Evolutionary conservation across 2,888 invertebrate species (phyloP).

Genomic region (Acronicta psi): DNA sequence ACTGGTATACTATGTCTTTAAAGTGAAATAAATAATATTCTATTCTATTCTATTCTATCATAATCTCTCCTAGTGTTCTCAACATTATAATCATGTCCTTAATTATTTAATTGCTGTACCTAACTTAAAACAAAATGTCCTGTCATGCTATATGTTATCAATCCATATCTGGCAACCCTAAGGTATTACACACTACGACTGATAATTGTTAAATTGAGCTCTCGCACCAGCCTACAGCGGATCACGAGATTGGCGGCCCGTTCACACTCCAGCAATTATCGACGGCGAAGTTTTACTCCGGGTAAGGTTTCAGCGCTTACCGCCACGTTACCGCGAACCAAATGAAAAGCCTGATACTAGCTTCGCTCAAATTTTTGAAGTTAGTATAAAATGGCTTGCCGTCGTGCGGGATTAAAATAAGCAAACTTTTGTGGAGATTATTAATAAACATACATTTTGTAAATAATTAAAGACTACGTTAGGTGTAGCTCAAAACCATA

Average conservation of each 20-base stretch:
- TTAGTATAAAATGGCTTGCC: constrained; percentile 63
- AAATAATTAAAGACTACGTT: too few species aligned
- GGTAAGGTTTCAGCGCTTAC: constrained; percentile 70
- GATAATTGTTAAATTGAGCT: constrained; percentile 77
- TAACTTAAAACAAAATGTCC: neutral
- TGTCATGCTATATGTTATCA: constrained; percentile 3
- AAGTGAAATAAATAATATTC: too few species aligned
- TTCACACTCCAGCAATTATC: constrained; percentile 83
- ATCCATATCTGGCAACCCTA: constrained; percentile 6
- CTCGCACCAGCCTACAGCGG: constrained; percentile 50
- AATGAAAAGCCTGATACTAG: constrained; percentile 64
- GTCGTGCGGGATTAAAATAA: constrained; percentile 15
- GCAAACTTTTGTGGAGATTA: constrained; percentile 10
- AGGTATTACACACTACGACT: constrained; percentile 38
- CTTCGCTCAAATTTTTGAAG: constrained; percentile 64
- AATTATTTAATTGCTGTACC: too few species aligned
- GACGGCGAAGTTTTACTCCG: constrained; percentile 78
- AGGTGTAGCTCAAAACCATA: too few species aligned
- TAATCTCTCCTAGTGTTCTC: too few species aligned
- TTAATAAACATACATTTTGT: too few species aligned
- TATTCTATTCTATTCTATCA: too few species aligned
- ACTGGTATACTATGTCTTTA: too few species aligned
- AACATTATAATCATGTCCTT: too few species aligned
- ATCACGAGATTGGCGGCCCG: constrained; percentile 70
- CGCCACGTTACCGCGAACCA: constrained; percentile 65